Evolutionary conservation across 2,113 vertebrate species (phyloP), one percentile per base, ranked within the genome.

Genomic region (Phalacrocorax carbo): DNA sequence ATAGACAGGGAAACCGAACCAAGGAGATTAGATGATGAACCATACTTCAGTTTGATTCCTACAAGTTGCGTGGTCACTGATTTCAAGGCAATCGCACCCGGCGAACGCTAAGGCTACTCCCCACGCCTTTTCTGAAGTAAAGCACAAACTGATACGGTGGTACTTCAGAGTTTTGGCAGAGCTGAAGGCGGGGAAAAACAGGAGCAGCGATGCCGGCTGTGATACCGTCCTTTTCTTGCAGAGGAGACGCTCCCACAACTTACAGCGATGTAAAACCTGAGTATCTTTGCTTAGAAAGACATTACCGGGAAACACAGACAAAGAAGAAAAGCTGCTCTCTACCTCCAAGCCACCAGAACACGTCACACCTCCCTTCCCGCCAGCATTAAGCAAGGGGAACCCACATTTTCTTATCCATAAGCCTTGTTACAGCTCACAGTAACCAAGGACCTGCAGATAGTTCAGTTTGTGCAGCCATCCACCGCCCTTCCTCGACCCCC

Each of bases 241-340:
- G 21, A 27, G 49, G 17, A 76, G 34, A 77, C 11, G 6, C 15
- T 62, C 48, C 34, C 54, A 55, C 11, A 57, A 32, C 40, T 57
- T 15, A 62, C 0, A 65, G 49, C 25, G 40, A 46, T 1, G 36
- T 7, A 58, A 58, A 52, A 55, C 7, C 15, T 20, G 3, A 42
- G 5, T 5, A 36, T 17, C 54, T 49, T 38, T 30, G 61, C 38
- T 58, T 26, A 40, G 27, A 48, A 57, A 48, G 9, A 23, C 54
- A 27, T 22, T 13, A 36, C 3, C 25, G 11, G n/a, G 46, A 68
- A 26, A 64, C 0, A 2, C 0, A 5, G 40, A 36, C 32, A 34
- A 46, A 14, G 26, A 40, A 57, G 13, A 40, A 64, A 25, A 69
- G 49, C 44, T 36, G 17, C 16, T 30, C 13, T 25, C 49, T 49